Evolutionary conservation across 2,113 vertebrate genomes (phyloP).

Genomic region (Atrichornis clamosus): DNA sequence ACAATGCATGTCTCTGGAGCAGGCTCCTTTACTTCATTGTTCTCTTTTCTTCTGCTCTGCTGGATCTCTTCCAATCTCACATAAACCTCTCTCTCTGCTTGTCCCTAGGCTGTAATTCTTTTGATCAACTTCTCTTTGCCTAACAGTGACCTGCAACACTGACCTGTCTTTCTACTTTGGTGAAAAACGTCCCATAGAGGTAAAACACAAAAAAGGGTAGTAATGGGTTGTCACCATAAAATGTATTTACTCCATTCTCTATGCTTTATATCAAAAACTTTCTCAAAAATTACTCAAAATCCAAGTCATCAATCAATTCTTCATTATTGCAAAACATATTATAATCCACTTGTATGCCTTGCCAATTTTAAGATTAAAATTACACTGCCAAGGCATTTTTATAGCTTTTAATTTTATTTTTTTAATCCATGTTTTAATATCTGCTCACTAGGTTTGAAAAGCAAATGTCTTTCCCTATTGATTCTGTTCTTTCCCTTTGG

Average conservation of each 20-base stretch:
- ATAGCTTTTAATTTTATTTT: constrained; percentile 14
- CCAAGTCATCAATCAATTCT: constrained; percentile 16
- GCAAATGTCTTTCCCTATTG: neutral
- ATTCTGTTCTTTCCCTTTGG: constrained; percentile 30
- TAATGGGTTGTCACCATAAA: neutral
- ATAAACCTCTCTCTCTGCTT: neutral
- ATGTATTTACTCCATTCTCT: neutral
- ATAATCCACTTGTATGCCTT: constrained; percentile 13
- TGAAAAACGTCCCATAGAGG: neutral
- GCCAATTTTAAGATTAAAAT: constrained; percentile 45
- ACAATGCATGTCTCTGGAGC: accelerated
- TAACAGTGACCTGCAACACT: neutral
- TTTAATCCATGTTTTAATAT: neutral
- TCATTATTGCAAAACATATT: constrained; percentile 38
- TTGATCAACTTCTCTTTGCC: neutral
- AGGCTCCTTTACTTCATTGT: neutral
- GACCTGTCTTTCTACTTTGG: neutral
- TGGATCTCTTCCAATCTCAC: neutral
- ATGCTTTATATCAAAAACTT: neutral
- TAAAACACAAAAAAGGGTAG: neutral
- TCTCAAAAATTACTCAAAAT: constrained; percentile 41
- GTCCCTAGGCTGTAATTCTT: neutral
- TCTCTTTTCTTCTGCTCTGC: neutral
- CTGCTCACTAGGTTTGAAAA: neutral
- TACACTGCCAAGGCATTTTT: constrained; percentile 22